Percentiles rank a stretch among this genome's conserved stretches.
These are phyloP conservation scores for Oscheius sp. DNA, from an alignment of 2,888 invertebrate species.

Conservation along the genomic window DNA sequence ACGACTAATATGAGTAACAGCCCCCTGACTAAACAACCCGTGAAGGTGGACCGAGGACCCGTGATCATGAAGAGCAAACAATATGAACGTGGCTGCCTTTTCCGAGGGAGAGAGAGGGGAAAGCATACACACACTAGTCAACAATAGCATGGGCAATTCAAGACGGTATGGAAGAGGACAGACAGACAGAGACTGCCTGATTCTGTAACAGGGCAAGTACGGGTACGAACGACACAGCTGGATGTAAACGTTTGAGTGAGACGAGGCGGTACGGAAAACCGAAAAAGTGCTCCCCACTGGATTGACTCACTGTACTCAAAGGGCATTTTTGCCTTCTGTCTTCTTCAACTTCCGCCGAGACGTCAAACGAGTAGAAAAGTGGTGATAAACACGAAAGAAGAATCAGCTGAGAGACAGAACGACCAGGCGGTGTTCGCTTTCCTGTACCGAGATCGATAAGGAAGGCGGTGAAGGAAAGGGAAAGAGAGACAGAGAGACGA, in stretches of 20 bases:
- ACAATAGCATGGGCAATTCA: not conserved
- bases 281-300: too few relatives aligned
- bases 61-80: slow-evolving; percentile 31
- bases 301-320: not conserved
- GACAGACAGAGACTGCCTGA: not conserved
- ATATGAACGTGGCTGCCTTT: slow-evolving; percentile 3
- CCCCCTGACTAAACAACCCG: not conserved
- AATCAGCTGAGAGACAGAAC: not conserved
- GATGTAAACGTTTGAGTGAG: too few relatives aligned
- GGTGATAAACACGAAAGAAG: not conserved
- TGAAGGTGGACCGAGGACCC: not conserved
- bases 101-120: not conserved
- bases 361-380: not conserved
- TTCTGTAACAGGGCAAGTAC: too few relatives aligned
- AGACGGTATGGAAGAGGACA: not conserved
- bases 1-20: too few relatives aligned
- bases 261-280: too few relatives aligned
- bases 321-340: not conserved
- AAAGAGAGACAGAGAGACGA: slow-evolving; percentile 20
- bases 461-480: not conserved
- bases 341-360: not conserved
- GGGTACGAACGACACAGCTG: too few relatives aligned
- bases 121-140: not conserved
- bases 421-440: too few relatives aligned
- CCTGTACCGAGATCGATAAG: too few relatives aligned